Evolutionary conservation across 2,113 vertebrate genomes (phyloP).

Genomic region (Istiophorus platypterus): DNA sequence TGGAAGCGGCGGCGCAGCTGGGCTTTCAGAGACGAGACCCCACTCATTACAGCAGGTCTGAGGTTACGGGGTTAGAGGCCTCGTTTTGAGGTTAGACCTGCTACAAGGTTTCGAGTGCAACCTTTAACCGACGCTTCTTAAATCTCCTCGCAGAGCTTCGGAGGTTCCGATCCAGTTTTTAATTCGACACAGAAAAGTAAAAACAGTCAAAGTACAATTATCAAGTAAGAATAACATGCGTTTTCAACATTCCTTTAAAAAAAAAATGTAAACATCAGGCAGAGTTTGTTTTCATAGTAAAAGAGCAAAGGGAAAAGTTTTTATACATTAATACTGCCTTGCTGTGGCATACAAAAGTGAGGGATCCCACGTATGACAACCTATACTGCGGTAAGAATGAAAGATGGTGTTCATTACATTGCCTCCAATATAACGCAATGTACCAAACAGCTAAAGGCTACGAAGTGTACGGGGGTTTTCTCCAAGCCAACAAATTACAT

Average conservation of each 20-base stretch:
- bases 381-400: slow-evolving; percentile 69
- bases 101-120: slow-evolving; percentile 27
- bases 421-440: slow-evolving; percentile 71
- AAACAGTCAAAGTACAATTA: slow-evolving; percentile 39
- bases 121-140: not conserved
- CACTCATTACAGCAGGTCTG: slow-evolving; percentile 41
- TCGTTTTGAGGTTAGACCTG: slow-evolving; percentile 47
- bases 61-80: slow-evolving; percentile 49
- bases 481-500: slow-evolving; percentile 77
- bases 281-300: slow-evolving; percentile 37
- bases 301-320: slow-evolving; percentile 36
- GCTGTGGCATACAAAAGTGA: slow-evolving; percentile 22
- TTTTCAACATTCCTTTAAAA: slow-evolving; percentile 61
- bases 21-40: slow-evolving; percentile 52
- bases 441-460: slow-evolving; percentile 74
- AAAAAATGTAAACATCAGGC: slow-evolving; percentile 77
- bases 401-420: slow-evolving; percentile 77
- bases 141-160: slow-evolving; percentile 7
- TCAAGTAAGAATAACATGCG: slow-evolving; percentile 64
- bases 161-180: slow-evolving; percentile 70
- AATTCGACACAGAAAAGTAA: slow-evolving; percentile 54
- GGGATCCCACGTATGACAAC: slow-evolving; percentile 66
- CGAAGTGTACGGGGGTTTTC: slow-evolving; percentile 41
- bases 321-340: slow-evolving; percentile 48
- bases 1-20: slow-evolving; percentile 64